phyloP scores from a whole-genome alignment of 2,888 invertebrate species.

The Cheilosia grossa region DNA sequence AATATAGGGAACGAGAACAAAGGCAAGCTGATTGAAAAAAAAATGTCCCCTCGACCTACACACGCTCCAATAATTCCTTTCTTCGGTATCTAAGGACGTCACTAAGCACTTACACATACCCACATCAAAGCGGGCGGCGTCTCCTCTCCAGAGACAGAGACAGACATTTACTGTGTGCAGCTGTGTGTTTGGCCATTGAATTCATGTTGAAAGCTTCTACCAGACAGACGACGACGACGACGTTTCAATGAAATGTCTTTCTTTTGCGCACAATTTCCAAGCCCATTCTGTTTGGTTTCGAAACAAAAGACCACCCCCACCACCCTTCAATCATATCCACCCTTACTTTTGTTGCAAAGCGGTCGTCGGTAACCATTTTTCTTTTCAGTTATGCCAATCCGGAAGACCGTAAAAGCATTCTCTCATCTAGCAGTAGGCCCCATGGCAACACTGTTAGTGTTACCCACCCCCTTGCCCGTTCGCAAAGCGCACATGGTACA shows the following conservation, averaged over 20 bases:
- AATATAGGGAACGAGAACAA: not conserved
- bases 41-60: constrained; percentile 14
- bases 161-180: constrained; percentile 49
- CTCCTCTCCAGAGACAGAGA: constrained; percentile 4
- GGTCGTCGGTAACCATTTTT: constrained; percentile 40
- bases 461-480: constrained; percentile 13
- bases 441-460: constrained; percentile 44
- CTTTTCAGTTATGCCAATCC: constrained; percentile 33
- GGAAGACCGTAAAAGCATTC: not conserved
- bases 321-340: not conserved
- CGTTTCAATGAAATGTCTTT: constrained; percentile 28
- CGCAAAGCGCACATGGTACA: constrained; percentile 23
- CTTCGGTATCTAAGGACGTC: constrained; percentile 20
- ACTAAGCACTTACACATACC: constrained; percentile 17
- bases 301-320: too few species aligned
- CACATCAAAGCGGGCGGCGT: constrained; percentile 5
- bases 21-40: constrained; percentile 40
- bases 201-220: constrained; percentile 29
- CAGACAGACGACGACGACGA: constrained; percentile 36
- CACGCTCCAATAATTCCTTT: constrained; percentile 39
- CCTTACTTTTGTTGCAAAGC: constrained; percentile 9
- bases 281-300: not conserved
- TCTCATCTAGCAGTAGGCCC: not conserved
- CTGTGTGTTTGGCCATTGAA: constrained; percentile 10
- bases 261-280: constrained; percentile 9